Evolutionary conservation across 2,113 vertebrate genomes (phyloP).

Genomic region (Oncorhynchus keta): DNA sequence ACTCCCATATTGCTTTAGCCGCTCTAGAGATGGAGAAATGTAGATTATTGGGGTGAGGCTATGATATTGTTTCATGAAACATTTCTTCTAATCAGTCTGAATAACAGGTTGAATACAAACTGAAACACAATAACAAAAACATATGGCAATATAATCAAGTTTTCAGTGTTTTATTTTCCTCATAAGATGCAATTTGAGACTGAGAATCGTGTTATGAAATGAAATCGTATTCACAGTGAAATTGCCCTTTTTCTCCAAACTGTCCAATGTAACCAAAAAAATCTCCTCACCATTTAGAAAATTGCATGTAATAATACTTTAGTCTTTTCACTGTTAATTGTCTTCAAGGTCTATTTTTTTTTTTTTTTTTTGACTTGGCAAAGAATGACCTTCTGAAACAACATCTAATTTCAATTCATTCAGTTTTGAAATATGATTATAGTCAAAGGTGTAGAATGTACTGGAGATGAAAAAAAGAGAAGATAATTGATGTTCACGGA

Average conservation of each 20-base stretch:
- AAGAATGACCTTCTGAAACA: neutral
- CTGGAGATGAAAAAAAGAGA: neutral
- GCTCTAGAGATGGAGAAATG: conserved; percentile 35
- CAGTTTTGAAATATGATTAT: conserved; percentile 2
- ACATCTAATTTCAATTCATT: neutral
- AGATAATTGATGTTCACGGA: neutral
- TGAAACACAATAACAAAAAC: conserved; percentile 42
- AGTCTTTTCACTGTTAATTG: too few species aligned
- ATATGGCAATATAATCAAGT: conserved; percentile 53
- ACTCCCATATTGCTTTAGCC: conserved; percentile 52
- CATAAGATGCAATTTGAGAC: conserved; percentile 44
- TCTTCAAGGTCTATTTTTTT: neutral
- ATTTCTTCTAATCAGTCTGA: conserved; percentile 53
- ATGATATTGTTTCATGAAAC: conserved; percentile 38
- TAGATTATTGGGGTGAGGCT: too few species aligned
- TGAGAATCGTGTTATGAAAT: conserved; percentile 30
- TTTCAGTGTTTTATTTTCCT: conserved; percentile 53
- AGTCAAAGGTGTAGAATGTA: neutral
- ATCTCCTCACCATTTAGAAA: too few species aligned
- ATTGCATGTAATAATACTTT: too few species aligned
- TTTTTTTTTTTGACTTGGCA: neutral
- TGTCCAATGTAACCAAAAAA: neutral
- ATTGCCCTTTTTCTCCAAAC: neutral
- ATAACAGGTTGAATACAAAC: conserved; percentile 59
- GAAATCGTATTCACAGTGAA: conserved; percentile 25